Evolutionary conservation across 2,797 vertebrate species (phyloP).

Genomic region (Onychomys arenicola): DNA sequence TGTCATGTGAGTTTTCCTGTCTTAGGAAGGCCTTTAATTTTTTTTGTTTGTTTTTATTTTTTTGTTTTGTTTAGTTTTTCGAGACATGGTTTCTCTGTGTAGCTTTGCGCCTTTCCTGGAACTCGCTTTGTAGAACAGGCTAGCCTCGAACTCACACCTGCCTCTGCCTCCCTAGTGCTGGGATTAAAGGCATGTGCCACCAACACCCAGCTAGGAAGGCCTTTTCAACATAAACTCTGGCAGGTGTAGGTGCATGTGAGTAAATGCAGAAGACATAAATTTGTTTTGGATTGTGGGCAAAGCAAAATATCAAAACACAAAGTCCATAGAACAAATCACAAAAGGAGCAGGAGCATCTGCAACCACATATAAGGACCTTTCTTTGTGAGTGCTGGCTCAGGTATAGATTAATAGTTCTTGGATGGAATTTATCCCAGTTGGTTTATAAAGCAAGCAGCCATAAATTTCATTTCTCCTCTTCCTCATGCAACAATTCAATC

Average conservation of each 20-base stretch:
- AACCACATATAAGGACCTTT: background rate
- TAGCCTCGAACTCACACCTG: too few relatives aligned
- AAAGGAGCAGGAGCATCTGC: background rate
- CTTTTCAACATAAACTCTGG: conserved; percentile 8
- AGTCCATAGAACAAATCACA: background rate
- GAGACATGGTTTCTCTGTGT: too few relatives aligned
- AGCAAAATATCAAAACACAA: background rate
- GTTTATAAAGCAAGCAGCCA: background rate
- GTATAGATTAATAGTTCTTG: conserved; percentile 20
- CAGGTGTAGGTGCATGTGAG: background rate
- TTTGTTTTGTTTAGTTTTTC: too few relatives aligned
- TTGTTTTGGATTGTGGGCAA: background rate
- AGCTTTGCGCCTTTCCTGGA: too few relatives aligned
- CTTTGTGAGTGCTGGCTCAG: conserved; percentile 8
- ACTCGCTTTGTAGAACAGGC: too few relatives aligned
- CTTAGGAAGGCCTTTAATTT: background rate
- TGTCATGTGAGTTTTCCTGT: conserved; percentile 4
- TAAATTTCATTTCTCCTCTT: conserved; percentile 45
- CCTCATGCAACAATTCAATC: conserved; percentile 50
- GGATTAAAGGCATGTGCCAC: too few relatives aligned
- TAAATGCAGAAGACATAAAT: background rate
- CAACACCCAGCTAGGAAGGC: too few relatives aligned
- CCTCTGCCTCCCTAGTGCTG: too few relatives aligned
- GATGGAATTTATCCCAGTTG: conserved; percentile 25
- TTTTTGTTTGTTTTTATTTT: too few relatives aligned